A percentile compares a stretch with the other conserved stretches of the same genome.
Evolutionary conservation across 2,113 vertebrate species (phyloP).

Genomic region (Gymnocephalus cernua): DNA sequence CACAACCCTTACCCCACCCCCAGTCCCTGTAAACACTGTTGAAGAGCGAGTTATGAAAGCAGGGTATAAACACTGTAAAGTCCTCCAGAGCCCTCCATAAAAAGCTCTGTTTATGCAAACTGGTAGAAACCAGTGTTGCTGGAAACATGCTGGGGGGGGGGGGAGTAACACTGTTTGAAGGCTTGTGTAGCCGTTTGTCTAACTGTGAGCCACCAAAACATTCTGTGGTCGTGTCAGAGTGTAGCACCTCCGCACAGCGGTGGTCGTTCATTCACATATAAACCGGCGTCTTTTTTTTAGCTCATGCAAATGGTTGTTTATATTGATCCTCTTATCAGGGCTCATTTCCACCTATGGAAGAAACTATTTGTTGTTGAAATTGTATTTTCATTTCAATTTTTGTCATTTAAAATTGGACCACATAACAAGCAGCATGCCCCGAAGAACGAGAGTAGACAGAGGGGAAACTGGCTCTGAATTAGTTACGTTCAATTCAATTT

Average conservation of each 20-base stretch:
- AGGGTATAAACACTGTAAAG: conserved; percentile 59
- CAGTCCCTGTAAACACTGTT: conserved; percentile 55
- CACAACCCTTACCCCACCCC: conserved; percentile 5
- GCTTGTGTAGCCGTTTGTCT: conserved; percentile 1
- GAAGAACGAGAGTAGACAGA: no score
- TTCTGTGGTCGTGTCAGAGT: not conserved
- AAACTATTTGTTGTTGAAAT: not conserved
- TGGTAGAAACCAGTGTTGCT: conserved; percentile 34
- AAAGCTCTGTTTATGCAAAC: conserved; percentile 73
- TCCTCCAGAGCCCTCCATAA: conserved; percentile 66
- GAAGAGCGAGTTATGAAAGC: conserved; percentile 49
- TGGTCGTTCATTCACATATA: not conserved
- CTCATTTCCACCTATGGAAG: not conserved
- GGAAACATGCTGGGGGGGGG: conserved; percentile 23
- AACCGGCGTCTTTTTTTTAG: not conserved
- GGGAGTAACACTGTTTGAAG: conserved; percentile 27
- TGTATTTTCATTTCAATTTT: no score
- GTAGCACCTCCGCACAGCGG: not conserved
- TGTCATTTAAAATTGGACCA: no score
- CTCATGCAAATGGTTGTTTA: not conserved
- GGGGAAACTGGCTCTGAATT: no score
- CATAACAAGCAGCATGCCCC: no score
- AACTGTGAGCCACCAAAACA: not conserved
- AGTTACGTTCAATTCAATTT: no score
- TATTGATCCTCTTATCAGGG: not conserved